These are phyloP conservation scores for Euphonia xanthogaster DNA, from an alignment of 2,797 vertebrate species.

Conservation along the genomic window DNA sequence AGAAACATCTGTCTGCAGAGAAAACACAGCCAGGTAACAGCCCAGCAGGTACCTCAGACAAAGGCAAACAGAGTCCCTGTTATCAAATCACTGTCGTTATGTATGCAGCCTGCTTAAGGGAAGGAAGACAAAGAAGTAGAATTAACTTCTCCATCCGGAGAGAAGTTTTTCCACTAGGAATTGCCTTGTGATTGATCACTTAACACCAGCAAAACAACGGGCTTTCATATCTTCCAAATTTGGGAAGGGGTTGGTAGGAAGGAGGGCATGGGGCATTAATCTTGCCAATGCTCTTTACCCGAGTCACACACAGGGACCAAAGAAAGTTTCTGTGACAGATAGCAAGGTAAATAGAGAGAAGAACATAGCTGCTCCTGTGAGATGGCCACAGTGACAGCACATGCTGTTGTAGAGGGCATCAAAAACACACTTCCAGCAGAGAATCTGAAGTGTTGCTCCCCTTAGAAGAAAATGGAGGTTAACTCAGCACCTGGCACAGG, in stretches of 20 bases:
- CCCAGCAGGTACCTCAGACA: background rate
- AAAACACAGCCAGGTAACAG: rapidly evolving
- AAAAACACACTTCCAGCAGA: background rate
- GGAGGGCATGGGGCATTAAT: background rate
- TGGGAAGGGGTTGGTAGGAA: background rate
- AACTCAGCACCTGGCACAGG: background rate
- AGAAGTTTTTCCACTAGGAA: background rate
- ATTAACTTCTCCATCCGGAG: background rate
- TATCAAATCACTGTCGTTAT: rapidly evolving
- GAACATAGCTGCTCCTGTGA: background rate
- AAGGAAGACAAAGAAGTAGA: background rate
- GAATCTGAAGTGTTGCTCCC: background rate
- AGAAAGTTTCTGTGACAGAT: background rate
- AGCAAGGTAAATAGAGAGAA: background rate
- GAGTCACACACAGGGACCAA: background rate
- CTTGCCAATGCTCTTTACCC: background rate
- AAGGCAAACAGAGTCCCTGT: background rate
- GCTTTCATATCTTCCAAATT: background rate
- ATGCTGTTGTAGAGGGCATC: rapidly evolving
- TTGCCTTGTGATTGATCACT: background rate
- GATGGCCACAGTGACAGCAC: background rate
- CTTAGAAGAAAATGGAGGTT: background rate
- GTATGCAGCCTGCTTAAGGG: background rate
- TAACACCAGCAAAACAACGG: background rate
- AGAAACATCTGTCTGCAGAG: background rate